Evolutionary conservation across 2,113 vertebrate genomes (phyloP).

Genomic region (Dipodomys ordii): DNA sequence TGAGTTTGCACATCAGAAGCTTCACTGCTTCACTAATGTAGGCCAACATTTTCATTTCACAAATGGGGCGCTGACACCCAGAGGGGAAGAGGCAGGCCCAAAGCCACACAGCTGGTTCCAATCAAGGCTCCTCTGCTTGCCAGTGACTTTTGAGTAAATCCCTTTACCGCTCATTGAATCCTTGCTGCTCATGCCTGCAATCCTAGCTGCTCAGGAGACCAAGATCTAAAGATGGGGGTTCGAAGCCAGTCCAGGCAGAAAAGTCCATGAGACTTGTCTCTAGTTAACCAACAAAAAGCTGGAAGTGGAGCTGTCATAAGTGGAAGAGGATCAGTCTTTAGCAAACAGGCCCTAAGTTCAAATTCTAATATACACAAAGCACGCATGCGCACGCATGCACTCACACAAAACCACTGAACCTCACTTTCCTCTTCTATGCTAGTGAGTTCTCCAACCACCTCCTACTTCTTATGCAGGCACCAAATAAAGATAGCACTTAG

Average conservation of each 20-base stretch:
- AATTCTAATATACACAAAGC: too few relatives aligned
- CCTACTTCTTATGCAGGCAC: neutral
- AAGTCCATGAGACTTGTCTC: too few relatives aligned
- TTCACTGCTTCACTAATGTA: conserved; percentile 37
- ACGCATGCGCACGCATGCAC: too few relatives aligned
- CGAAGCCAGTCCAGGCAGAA: too few relatives aligned
- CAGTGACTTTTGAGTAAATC: neutral
- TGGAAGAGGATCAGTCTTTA: too few relatives aligned
- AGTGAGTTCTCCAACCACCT: neutral
- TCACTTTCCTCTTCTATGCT: neutral
- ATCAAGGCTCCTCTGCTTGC: neutral
- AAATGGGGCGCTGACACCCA: conserved; percentile 13
- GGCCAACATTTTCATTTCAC: conserved; percentile 58
- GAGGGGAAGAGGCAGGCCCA: conserved; percentile 29
- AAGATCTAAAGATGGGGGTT: too few relatives aligned
- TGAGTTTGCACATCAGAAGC: conserved; percentile 7
- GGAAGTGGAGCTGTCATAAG: too few relatives aligned
- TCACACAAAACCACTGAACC: neutral
- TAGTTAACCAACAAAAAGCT: too few relatives aligned
- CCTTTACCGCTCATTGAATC: neutral
- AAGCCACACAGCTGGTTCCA: conserved; percentile 57
- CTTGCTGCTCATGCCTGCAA: too few relatives aligned
- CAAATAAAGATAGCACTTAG: neutral
- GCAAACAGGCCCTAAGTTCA: too few relatives aligned
- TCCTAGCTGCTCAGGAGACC: too few relatives aligned